Evolutionary conservation across 2,113 vertebrate species (phyloP).

Genomic region (Vulpes lagopus): DNA sequence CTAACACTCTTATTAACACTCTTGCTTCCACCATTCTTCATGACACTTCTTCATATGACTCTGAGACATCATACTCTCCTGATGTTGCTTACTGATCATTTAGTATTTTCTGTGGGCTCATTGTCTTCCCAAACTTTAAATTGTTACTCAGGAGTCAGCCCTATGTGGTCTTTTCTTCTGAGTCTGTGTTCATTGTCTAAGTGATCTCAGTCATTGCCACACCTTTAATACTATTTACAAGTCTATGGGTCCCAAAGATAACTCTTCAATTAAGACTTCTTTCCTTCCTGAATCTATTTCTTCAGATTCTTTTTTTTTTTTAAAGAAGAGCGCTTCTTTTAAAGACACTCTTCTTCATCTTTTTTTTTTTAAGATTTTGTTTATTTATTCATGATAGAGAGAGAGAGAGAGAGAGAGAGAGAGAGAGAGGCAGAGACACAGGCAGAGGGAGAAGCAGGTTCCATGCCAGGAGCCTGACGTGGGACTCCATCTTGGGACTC

Average conservation of each 20-base stretch:
- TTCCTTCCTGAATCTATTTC: no score
- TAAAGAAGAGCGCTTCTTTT: background rate
- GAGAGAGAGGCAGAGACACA: no score
- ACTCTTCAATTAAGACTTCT: background rate
- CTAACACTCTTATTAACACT: background rate
- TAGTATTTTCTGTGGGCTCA: background rate
- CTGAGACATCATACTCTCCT: background rate
- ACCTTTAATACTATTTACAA: background rate
- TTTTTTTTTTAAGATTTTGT: no score
- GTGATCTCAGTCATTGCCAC: background rate
- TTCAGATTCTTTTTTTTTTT: constrained; percentile 40
- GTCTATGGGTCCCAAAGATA: background rate
- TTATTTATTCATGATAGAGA: no score
- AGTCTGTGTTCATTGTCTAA: background rate
- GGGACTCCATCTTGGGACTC: no score
- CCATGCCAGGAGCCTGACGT: no score
- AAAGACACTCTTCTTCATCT: no score
- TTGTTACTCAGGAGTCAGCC: background rate
- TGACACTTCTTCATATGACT: background rate
- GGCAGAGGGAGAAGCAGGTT: no score
- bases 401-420: no score
- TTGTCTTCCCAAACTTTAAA: background rate
- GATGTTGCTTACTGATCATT: background rate
- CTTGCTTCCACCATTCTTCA: background rate
- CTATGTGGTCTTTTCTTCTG: background rate